phyloP scores from a whole-genome alignment of 2,888 invertebrate species.

The Diadegma fenestrale region DNA sequence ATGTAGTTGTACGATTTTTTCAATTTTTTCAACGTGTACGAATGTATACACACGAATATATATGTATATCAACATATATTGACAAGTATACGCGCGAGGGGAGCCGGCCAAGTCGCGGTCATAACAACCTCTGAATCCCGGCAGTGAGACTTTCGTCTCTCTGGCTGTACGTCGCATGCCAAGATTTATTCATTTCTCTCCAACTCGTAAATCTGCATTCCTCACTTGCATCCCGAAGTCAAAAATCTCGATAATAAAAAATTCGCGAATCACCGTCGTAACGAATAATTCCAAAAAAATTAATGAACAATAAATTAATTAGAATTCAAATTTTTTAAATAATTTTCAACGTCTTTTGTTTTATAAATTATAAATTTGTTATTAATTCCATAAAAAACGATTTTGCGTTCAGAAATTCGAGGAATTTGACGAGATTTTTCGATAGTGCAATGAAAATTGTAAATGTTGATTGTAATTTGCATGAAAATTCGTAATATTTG shows the following conservation, averaged over 20 bases:
- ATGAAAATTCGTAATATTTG: too few species aligned
- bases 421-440: too few species aligned
- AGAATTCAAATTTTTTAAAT: too few species aligned
- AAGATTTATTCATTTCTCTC: slow-evolving; percentile 12
- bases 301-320: too few species aligned
- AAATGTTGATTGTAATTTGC: too few species aligned
- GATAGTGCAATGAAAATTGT: too few species aligned
- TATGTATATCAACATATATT: slow-evolving; percentile 1
- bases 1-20: neutral
- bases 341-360: too few species aligned
- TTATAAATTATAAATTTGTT: too few species aligned
- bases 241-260: neutral
- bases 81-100: slow-evolving; percentile 23
- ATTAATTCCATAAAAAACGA: too few species aligned
- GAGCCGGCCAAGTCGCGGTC: slow-evolving; percentile 53
- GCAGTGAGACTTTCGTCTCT: slow-evolving; percentile 58
- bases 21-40: neutral
- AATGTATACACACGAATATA: neutral
- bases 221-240: neutral
- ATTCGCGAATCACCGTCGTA: neutral
- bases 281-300: neutral
- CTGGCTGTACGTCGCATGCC: slow-evolving; percentile 34
- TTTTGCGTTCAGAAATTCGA: too few species aligned
- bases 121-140: slow-evolving; percentile 53
- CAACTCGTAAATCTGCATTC: slow-evolving; percentile 5